Base-by-base conservation (phyloP, 2,113 vertebrate species). In the Dipodomys ordii region DNA sequence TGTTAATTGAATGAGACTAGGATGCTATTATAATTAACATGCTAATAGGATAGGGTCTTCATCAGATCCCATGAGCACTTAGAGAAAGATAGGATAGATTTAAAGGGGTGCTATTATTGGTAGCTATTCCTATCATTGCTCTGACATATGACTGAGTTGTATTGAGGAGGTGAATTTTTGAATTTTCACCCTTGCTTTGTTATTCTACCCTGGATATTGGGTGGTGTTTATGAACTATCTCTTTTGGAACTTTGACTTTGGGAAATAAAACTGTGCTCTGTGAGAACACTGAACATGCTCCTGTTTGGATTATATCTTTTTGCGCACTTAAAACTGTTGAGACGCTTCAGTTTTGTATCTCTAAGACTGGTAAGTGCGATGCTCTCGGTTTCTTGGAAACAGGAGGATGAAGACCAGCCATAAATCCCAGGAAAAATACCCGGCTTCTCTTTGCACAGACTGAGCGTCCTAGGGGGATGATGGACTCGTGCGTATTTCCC, bases 381-480 rank as follows among this genome's bases (percentile, higher is more conserved):
- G 20, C 5, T 67, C 49, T 35, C 68, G 1, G 44, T 28, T 77
- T 64, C 32, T 0, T 80, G 49, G 77, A 60, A 49, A 67, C 35
- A 60, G 16, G n/a, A 82, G 65, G 16, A 1, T 64, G 49, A 74
- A 72, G 30, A 79, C 67, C 76, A 2, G 4, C 22, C 22, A 35
- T 16, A 4, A 12, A 80, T 23, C 18, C 25, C 3, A 0, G 9
- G 32, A 23, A 39, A 64, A 67, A 46, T 0, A 13, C 3, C 8
- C 7, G 19, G 78, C 7, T n/a, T 49, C 16, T 30, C 12, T 49
- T 16, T 10, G 23, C 65, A 3, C 0, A 0, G 6, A 1, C 68
- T 78, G 6, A 9, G 8, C 35, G 30, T 11, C 8, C 9, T 8
- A 2, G n/a, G 30, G 39, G 22, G 7, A 18, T 4, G 64, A 60